Conservation (phyloP, 2,797 vertebrate species). For the Varecia variegata region DNA sequence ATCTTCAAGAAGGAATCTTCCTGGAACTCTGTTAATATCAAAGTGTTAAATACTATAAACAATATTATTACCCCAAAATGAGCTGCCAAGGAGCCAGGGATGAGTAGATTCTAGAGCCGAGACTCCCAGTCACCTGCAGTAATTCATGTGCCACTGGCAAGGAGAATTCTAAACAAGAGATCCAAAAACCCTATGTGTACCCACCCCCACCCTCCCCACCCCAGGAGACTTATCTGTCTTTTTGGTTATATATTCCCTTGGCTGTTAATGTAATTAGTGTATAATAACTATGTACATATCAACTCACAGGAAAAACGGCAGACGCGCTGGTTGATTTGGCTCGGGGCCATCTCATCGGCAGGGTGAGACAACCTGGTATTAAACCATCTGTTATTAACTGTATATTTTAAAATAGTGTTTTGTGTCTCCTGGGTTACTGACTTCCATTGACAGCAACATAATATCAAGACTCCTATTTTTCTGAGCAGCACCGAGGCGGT, state of each 20-base stretch:
- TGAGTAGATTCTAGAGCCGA: neutral
- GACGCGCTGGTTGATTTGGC: slow-evolving; percentile 53
- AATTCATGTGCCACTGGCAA: neutral
- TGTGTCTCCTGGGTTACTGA: slow-evolving; percentile 53
- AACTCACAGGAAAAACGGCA: slow-evolving; percentile 52
- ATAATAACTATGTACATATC: slow-evolving; percentile 67
- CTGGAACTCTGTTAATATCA: neutral
- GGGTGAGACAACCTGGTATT: slow-evolving; percentile 48
- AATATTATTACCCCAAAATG: neutral
- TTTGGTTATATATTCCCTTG: slow-evolving; percentile 55
- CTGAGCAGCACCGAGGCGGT: neutral
- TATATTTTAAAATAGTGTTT: slow-evolving; percentile 54
- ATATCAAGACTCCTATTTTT: slow-evolving; percentile 9
- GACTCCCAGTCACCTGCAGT: neutral
- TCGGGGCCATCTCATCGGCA: slow-evolving; percentile 46
- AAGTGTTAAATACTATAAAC: neutral
- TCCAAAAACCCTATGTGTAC: neutral
- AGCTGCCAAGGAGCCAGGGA: neutral
- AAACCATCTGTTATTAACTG: slow-evolving; percentile 69
- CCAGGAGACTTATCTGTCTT: slow-evolving; percentile 48
- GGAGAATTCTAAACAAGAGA: neutral
- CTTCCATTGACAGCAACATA: neutral
- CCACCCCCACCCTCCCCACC: neutral
- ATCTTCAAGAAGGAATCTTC: slow-evolving; percentile 27
- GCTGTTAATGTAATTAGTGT: slow-evolving; percentile 61